Evolutionary conservation across 2,113 vertebrate genomes (phyloP).

Genomic region (Eubucco bourcierii): DNA sequence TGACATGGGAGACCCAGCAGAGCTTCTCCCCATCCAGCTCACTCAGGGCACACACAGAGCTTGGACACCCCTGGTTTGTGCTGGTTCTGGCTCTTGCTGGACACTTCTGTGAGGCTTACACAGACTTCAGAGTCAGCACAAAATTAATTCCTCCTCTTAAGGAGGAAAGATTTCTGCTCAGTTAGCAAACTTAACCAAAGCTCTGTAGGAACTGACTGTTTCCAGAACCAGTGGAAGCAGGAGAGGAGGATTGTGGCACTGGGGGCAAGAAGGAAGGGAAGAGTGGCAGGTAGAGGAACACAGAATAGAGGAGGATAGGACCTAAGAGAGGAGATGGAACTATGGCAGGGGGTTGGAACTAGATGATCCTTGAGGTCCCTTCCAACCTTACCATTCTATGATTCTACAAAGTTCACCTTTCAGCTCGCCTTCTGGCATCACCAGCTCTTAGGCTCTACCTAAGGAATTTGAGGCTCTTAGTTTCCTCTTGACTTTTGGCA

Average conservation of each 20-base stretch:
- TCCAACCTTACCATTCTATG: no score
- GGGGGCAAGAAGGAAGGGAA: neutral
- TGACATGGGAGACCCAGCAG: neutral
- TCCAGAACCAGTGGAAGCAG: neutral
- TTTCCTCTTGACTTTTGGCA: neutral
- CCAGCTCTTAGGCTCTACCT: neutral
- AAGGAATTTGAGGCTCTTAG: neutral
- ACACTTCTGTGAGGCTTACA: neutral
- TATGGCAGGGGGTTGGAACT: no score
- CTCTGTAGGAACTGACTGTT: rapidly evolving
- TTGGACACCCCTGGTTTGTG: rapidly evolving
- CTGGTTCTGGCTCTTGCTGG: neutral
- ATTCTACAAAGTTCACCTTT: neutral
- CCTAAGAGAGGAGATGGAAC: no score
- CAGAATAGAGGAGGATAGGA: neutral
- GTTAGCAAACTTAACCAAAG: neutral
- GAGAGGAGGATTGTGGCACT: neutral
- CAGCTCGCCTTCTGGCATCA: neutral
- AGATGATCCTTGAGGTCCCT: no score
- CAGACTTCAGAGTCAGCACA: neutral
- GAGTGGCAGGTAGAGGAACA: rapidly evolving
- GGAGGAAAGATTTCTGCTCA: neutral
- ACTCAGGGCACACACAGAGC: neutral
- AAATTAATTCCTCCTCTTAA: neutral
- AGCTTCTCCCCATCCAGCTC: neutral